Conservation (phyloP, 2,113 vertebrate species). For the Cololabis saira region DNA sequence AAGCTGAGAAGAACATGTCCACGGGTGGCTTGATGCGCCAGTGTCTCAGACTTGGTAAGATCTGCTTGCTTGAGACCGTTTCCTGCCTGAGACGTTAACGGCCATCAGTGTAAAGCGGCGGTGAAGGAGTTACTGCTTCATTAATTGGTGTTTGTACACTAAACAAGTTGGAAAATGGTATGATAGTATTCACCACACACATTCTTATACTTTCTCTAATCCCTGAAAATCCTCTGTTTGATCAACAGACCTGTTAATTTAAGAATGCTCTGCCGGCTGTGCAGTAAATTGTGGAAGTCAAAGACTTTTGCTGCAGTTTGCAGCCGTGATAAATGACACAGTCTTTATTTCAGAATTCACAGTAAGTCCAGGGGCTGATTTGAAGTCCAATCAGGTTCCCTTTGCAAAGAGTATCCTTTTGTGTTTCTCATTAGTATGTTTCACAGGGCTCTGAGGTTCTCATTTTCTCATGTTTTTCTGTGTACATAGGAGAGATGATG, state of each 20-base stretch:
- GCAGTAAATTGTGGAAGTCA: constrained; percentile 7
- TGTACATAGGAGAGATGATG: constrained; percentile 2
- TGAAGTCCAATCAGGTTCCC: constrained; percentile 27
- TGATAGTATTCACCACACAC: constrained; percentile 20
- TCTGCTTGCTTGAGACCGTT: neutral
- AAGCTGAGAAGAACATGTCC: constrained; percentile 99
- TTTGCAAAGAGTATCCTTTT: constrained; percentile 38
- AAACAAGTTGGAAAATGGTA: constrained; percentile 30
- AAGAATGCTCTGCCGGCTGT: constrained; percentile 30
- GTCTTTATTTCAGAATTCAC: constrained; percentile 23
- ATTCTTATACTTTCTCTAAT: constrained; percentile 47
- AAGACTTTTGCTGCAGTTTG: constrained; percentile 27
- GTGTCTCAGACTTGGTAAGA: constrained; percentile 89
- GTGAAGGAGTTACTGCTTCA: constrained; percentile 17
- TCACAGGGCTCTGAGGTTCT: constrained; percentile 18
- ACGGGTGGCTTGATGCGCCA: constrained; percentile 97
- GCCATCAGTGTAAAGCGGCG: neutral
- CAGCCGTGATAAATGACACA: neutral
- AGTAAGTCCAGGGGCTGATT: constrained; percentile 34
- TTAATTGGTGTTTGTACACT: constrained; percentile 2
- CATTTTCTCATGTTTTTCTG: constrained; percentile 15
- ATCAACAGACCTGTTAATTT: constrained; percentile 45
- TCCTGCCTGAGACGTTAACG: constrained; percentile 9
- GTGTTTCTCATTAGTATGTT: constrained; percentile 32
- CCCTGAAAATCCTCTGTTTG: constrained; percentile 43